A percentile compares a stretch with the other conserved stretches of the same genome.
These are phyloP conservation scores for Hoplostethus mediterraneus DNA, from an alignment of 2,797 vertebrate species.

Conservation along the genomic window DNA sequence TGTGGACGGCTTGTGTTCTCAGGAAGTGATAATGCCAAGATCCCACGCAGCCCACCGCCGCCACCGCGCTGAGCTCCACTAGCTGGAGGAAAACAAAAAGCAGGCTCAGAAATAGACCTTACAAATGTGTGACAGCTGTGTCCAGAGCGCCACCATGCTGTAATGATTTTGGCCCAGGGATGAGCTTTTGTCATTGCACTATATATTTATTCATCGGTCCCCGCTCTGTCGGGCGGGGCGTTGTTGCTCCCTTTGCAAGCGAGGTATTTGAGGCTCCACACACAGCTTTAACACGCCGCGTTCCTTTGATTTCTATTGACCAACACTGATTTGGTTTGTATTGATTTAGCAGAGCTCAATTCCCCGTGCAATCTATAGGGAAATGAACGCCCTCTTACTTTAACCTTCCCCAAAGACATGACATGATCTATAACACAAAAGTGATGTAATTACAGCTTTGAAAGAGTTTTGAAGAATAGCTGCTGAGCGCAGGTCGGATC, in stretches of 20 bases:
- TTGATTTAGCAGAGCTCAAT: conserved; percentile 74
- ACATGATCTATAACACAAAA: conserved; percentile 63
- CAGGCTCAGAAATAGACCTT: conserved; percentile 45
- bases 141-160: conserved; percentile 12
- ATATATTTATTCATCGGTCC: conserved; percentile 47
- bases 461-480: conserved; percentile 34
- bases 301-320: conserved; percentile 77
- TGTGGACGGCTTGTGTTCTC: conserved; percentile 37
- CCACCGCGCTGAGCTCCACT: conserved; percentile 28
- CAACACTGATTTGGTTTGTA: conserved; percentile 78
- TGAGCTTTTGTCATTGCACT: conserved; percentile 30
- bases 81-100: conserved; percentile 31
- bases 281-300: conserved; percentile 39
- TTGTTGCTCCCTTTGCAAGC: conserved; percentile 25
- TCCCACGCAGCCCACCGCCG: conserved; percentile 11
- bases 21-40: conserved; percentile 48
- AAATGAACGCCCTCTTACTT: conserved; percentile 77
- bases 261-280: conserved; percentile 2
- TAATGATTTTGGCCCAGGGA: conserved; percentile 11
- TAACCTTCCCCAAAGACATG: conserved; percentile 72
- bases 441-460: conserved; percentile 51
- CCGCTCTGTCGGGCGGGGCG: conserved; percentile 20
- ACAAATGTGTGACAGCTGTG: conserved; percentile 41
- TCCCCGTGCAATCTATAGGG: conserved; percentile 72
- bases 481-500: conserved; percentile 36